Base-by-base conservation (phyloP, 1,140 invertebrate genomes). In the Chironomus striatipennis region DNA sequence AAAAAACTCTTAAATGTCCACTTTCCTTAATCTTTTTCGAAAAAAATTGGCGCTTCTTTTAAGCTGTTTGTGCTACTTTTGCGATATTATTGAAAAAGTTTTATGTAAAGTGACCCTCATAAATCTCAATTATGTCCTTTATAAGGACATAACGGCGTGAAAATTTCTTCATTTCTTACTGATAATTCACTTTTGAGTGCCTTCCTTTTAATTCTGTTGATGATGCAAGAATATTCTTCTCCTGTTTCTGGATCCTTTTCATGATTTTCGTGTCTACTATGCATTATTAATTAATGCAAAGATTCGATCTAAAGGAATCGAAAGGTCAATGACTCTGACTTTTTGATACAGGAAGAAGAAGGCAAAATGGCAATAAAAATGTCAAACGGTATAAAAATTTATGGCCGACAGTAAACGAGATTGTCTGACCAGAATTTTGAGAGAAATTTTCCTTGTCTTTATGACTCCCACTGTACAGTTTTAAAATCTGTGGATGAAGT, bases 81-180 rank as follows among this genome's bases (percentile, higher is more conserved):
- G 12, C 5, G 47, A 34, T n/a, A n/a, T 57, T 57, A 57, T 57
- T 57, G 47, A 57, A 57, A 57, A 57, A 57, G 47, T 57, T 57
- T 47, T 57, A 57, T 57, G 47, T 57, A 18, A 20, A 70, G 65
- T 70, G 65, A 70, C 65, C 65, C 65, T 70, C 65, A 70, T 70
- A 70, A 70, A 70, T 70, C 20, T 70, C 65, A 70, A 70, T 70
- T 70, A 57, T 57, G 47, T 57, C 47, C 47, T 57, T 57, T 57
- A n/a, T 1, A n/a, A 34, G 24, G 24, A 34, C 47, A 57, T n/a
- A n/a, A n/a, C 47, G n/a, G 47, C 47, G 47, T 34, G 24, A 34
- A 34, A 1, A 34, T 34, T 34, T 34, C 5, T 34, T 5, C 24
- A 34, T 34, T 34, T 34, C 5, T 34, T 5, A 34, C 24, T 34